A percentile compares a stretch with the other conserved stretches of the same genome.
Conservation (phyloP, 2,797 vertebrate genomes). For the Adelosebastes latens region DNA sequence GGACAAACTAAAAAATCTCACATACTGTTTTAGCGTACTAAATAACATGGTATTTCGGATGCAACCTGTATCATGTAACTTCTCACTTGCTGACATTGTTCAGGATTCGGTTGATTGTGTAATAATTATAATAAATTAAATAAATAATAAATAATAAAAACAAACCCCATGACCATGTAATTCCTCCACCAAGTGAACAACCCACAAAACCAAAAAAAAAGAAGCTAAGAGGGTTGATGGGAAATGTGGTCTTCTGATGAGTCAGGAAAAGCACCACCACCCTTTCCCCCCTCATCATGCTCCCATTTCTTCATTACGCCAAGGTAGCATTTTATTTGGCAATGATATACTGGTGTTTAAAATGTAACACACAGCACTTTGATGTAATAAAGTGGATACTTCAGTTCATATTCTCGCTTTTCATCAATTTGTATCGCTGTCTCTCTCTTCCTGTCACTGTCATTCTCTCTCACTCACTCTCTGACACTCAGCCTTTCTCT, state of each 20-base stretch:
- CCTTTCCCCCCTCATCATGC: neutral
- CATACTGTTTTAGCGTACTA: too few species aligned
- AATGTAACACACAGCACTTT: conserved; percentile 20
- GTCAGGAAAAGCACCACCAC: neutral
- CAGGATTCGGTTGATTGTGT: neutral
- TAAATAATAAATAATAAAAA: neutral
- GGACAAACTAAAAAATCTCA: too few species aligned
- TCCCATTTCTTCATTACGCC: neutral
- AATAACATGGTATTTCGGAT: too few species aligned
- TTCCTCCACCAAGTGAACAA: neutral
- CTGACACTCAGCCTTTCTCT: conserved; percentile 13
- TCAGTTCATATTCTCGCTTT: conserved; percentile 5
- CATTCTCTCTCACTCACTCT: neutral
- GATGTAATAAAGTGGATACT: neutral
- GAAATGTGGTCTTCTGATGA: conserved; percentile 20
- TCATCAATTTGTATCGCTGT: neutral
- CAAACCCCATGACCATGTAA: neutral
- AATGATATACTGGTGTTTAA: neutral
- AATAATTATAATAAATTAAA: neutral
- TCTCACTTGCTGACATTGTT: neutral
- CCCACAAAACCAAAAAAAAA: neutral
- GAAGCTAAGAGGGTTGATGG: neutral
- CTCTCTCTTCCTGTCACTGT: neutral
- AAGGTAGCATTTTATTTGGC: neutral
- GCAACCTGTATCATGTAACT: neutral